These are phyloP conservation scores for Mercenaria mercenaria DNA, from an alignment of 1,140 invertebrate genomes.

Conservation along the genomic window DNA sequence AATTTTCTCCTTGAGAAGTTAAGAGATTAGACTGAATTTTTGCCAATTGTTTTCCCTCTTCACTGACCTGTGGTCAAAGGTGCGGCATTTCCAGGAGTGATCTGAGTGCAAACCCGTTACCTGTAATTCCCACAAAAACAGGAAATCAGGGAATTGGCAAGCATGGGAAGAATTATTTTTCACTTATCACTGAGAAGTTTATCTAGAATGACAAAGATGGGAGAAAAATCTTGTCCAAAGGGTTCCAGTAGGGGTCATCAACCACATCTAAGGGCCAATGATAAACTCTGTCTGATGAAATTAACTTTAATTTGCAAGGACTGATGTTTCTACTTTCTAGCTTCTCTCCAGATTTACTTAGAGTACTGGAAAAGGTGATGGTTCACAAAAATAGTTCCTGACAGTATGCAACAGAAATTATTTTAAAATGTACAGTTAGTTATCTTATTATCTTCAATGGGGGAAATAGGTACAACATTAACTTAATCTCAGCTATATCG, in stretches of 20 bases:
- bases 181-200: constrained; percentile 11
- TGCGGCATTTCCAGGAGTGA: background rate
- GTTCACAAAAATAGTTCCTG: too few species aligned
- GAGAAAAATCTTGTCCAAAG: background rate
- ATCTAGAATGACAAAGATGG: constrained; percentile 41
- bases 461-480: too few species aligned
- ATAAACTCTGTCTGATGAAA: constrained; percentile 38
- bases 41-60: constrained; percentile 25
- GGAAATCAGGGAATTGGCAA: background rate
- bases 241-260: background rate
- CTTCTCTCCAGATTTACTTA: too few species aligned
- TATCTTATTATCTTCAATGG: too few species aligned
- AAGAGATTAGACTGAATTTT: background rate
- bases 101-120: constrained; percentile 21
- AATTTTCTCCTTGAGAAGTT: constrained; percentile 24
- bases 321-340: too few species aligned
- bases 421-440: too few species aligned
- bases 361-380: too few species aligned
- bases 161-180: constrained; percentile 23
- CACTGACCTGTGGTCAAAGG: constrained; percentile 54
- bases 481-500: too few species aligned
- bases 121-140: constrained; percentile 10
- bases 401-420: too few species aligned
- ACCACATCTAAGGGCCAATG: background rate
- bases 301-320: background rate